A percentile compares a stretch with the other conserved stretches of the same genome.
Conservation (phyloP, 2,888 invertebrate genomes). For the Synanthedon myopaeformis region DNA sequence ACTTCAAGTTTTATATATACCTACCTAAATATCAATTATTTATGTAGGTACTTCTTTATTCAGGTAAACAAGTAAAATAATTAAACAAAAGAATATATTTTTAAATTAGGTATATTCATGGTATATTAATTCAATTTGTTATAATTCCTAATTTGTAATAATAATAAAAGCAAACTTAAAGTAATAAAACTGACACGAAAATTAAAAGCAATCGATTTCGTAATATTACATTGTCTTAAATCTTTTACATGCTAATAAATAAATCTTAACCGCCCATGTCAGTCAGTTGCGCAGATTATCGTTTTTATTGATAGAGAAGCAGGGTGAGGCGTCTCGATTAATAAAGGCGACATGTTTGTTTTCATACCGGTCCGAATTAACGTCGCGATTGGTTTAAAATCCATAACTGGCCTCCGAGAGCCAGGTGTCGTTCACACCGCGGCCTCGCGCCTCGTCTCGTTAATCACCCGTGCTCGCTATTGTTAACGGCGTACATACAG, state of each 20-base stretch:
- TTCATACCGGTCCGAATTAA: conserved; percentile 69
- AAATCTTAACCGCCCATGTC: neutral
- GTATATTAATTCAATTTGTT: no score
- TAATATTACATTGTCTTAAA: neutral
- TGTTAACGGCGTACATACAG: conserved; percentile 66
- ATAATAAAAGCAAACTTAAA: no score
- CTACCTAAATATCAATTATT: no score
- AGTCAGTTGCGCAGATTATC: conserved; percentile 22
- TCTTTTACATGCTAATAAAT: neutral
- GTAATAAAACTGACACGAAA: neutral
- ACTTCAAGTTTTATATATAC: no score
- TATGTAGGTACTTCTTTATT: no score
- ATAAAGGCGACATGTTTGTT: conserved; percentile 58
- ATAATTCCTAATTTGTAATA: no score
- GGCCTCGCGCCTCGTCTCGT: conserved; percentile 70
- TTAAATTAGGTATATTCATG: no score
- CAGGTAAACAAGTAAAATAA: no score
- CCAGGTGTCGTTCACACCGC: conserved; percentile 72
- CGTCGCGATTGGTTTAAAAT: conserved; percentile 70
- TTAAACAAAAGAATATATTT: no score
- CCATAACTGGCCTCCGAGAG: conserved; percentile 69
- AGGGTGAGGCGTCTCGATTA: conserved; percentile 37
- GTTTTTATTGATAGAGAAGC: conserved; percentile 11
- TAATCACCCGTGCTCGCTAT: conserved; percentile 69
- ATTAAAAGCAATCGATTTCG: neutral